Evolutionary conservation across 2,888 invertebrate genomes (phyloP).

Genomic region (Deladenus siricidicola): DNA sequence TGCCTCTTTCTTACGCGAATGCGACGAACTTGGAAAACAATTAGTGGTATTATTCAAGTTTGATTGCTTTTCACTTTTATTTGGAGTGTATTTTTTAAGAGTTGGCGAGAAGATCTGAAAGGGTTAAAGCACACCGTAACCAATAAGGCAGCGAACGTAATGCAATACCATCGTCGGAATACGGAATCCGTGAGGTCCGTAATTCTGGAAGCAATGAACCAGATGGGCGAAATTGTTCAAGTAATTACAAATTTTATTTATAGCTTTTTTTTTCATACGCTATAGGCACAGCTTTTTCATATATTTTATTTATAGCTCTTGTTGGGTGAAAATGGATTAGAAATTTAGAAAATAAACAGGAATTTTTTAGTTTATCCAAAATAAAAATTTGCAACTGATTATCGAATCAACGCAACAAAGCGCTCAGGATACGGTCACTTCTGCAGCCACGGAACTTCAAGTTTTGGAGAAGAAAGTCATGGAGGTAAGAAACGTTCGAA

Average conservation of each 20-base stretch:
- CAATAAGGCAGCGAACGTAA: constrained; percentile 16
- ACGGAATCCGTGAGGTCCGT: constrained; percentile 13
- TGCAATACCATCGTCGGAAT: constrained; percentile 18
- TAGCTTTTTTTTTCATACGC: not conserved
- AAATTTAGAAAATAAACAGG: too few species aligned
- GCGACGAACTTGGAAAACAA: constrained; percentile 11
- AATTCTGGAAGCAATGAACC: constrained; percentile 20
- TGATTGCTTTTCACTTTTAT: not conserved
- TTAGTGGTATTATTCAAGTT: constrained; percentile 10
- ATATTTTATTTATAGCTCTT: not conserved
- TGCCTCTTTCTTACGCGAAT: constrained; percentile 18
- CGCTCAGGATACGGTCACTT: constrained; percentile 5
- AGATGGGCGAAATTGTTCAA: constrained; percentile 16
- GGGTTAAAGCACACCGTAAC: constrained; percentile 11
- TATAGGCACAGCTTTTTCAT: not conserved
- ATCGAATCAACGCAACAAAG: not conserved
- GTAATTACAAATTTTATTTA: constrained; percentile 14
- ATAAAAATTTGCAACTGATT: constrained; percentile 15
- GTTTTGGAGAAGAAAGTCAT: constrained; percentile 20
- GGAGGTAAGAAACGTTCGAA: too few species aligned
- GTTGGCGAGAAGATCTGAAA: constrained; percentile 20
- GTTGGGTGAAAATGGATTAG: too few species aligned
- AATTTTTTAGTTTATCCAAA: constrained; percentile 15
- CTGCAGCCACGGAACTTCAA: constrained; percentile 14
- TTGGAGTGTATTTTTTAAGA: constrained; percentile 8